phyloP scores from a whole-genome alignment of 1,140 invertebrate genomes.

The Euschistus heros region DNA sequence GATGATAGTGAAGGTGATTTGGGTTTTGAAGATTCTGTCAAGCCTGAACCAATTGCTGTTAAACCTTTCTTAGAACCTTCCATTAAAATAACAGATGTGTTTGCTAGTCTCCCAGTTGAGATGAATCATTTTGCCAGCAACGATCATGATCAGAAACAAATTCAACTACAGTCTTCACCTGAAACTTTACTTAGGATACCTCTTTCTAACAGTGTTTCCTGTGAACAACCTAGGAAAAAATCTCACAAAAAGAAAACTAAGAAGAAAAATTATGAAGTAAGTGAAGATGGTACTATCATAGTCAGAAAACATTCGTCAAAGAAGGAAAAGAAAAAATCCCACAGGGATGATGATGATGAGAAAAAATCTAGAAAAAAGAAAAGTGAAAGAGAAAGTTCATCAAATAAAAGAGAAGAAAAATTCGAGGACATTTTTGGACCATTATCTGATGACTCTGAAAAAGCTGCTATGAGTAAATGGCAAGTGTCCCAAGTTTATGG shows the following conservation, averaged over 20 bases:
- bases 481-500: conserved; percentile 34
- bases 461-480: conserved; percentile 32
- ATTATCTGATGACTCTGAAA: conserved; percentile 57
- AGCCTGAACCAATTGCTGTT: conserved; percentile 9
- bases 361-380: conserved; percentile 43
- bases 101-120: conserved; percentile 10
- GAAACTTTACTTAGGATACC: conserved; percentile 26
- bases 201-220: conserved; percentile 19
- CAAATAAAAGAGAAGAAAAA: conserved; percentile 51
- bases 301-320: conserved; percentile 35
- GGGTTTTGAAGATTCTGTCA: conserved; percentile 24
- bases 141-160: conserved; percentile 23
- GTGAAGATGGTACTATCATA: conserved; percentile 23
- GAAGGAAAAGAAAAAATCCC: conserved; percentile 31
- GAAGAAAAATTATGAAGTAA: conserved; percentile 45
- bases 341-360: conserved; percentile 34
- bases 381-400: conserved; percentile 25
- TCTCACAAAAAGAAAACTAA: conserved; percentile 73
- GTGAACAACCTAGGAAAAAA: conserved; percentile 46
- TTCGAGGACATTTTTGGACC: conserved; percentile 83
- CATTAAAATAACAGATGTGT: conserved; percentile 7
- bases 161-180: conserved; percentile 21
- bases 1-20: conserved; percentile 49
- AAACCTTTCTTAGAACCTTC: background rate
- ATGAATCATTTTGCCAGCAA: conserved; percentile 21